phyloP scores from a whole-genome alignment of 2,888 invertebrate genomes.

The Xylota sylvarum region DNA sequence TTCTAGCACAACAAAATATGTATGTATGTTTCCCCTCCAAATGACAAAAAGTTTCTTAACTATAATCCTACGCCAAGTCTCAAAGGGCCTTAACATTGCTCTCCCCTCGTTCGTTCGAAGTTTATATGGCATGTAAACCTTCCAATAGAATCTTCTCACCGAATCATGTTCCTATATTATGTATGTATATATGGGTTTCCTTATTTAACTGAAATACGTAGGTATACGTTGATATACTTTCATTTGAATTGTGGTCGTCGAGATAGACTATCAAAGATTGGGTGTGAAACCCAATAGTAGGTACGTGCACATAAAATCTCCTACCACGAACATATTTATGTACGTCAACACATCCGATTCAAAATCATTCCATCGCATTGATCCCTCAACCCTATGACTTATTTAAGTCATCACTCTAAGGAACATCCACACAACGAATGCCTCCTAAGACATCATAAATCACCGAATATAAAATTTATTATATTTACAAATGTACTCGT shows the following conservation, averaged over 20 bases:
- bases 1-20: no score
- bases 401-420: constrained; percentile 10
- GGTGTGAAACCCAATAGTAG: background rate
- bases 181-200: no score
- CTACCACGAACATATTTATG: background rate
- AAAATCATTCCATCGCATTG: background rate
- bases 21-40: no score
- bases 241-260: background rate
- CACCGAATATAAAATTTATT: constrained; percentile 43
- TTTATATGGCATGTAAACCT: background rate
- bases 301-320: constrained; percentile 6
- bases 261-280: background rate
- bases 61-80: no score
- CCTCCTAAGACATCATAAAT: constrained; percentile 34
- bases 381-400: background rate
- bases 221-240: background rate
- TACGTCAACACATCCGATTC: constrained; percentile 6
- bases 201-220: background rate
- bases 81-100: no score
- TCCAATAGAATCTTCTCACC: background rate
- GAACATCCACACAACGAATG: background rate
- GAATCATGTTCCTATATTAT: background rate
- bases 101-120: background rate
- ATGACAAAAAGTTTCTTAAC: no score
- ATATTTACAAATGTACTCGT: constrained; percentile 21